These are phyloP conservation scores for Chymomyza costata DNA, from an alignment of 1,140 invertebrate genomes.

Conservation along the genomic window DNA sequence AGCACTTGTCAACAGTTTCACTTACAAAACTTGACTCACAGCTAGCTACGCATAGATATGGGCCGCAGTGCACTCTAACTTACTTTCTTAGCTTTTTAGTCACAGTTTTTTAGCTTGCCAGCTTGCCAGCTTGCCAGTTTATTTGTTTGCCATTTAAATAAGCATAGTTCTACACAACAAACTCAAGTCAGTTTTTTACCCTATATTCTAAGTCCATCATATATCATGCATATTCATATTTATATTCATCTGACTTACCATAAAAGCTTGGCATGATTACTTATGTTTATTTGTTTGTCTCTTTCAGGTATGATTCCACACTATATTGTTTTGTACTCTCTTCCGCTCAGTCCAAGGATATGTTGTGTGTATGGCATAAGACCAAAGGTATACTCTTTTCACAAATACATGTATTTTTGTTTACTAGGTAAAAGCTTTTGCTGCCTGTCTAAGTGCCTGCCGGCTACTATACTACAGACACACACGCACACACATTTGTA, in stretches of 20 bases:
- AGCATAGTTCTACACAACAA: constrained; percentile 48
- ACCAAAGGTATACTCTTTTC: constrained; percentile 20
- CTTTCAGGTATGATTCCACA: constrained; percentile 48
- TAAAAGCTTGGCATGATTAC: constrained; percentile 55
- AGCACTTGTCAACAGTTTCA: constrained; percentile 57
- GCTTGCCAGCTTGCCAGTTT: constrained; percentile 20
- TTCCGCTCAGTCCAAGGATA: no score
- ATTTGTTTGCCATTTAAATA: constrained; percentile 72
- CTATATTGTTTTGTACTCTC: no score
- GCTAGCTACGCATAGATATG: constrained; percentile 9
- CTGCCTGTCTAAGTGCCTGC: constrained; percentile 32
- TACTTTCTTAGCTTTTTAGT: no score
- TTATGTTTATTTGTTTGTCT: constrained; percentile 52
- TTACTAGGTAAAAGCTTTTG: no score
- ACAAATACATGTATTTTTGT: neutral
- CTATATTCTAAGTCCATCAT: constrained; percentile 13
- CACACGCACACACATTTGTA: neutral
- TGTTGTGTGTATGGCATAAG: constrained; percentile 14
- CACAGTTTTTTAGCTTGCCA: neutral
- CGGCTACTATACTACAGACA: no score
- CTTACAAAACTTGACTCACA: constrained; percentile 36
- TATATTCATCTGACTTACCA: constrained; percentile 59
- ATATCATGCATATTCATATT: constrained; percentile 18
- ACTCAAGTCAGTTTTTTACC: constrained; percentile 14
- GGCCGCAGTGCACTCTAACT: neutral